A percentile compares a stretch with the other conserved stretches of the same genome.
Conservation (phyloP, 2,888 invertebrate genomes). For the Mesorhabditis spiculigera region DNA sequence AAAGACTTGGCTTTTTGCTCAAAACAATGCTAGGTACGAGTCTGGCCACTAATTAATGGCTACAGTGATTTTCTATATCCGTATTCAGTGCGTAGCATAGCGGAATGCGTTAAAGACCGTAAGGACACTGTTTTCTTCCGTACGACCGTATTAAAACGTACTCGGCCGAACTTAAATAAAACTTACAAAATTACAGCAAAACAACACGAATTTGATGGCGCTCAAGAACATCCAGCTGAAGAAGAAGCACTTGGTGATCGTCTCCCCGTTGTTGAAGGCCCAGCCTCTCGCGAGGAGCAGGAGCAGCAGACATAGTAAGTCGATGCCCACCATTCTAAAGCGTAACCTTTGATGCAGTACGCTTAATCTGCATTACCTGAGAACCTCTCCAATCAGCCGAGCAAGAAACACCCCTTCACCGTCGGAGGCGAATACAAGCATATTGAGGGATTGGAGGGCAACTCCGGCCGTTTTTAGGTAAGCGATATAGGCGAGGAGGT, state of each 20-base stretch:
- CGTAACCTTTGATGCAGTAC: too few relatives aligned
- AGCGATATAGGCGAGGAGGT: slow-evolving; percentile 30
- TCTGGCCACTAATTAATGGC: too few relatives aligned
- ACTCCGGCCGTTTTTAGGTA: slow-evolving; percentile 65
- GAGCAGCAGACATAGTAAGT: slow-evolving; percentile 85
- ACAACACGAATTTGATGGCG: slow-evolving; percentile 82
- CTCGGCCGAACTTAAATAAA: background rate
- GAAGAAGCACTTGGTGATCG: slow-evolving; percentile 68
- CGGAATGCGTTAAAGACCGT: too few relatives aligned
- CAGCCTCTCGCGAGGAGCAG: slow-evolving; percentile 90
- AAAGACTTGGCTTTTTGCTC: too few relatives aligned
- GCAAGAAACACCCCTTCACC: slow-evolving; percentile 81
- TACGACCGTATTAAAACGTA: background rate
- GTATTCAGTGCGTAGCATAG: too few relatives aligned
- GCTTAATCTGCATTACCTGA: slow-evolving; percentile 14
- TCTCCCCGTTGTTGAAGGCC: slow-evolving; percentile 69
- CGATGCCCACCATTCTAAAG: slow-evolving; percentile 58
- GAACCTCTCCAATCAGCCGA: slow-evolving; percentile 82
- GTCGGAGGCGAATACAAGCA: slow-evolving; percentile 82
- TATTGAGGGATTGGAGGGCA: slow-evolving; percentile 81
- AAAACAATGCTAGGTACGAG: too few relatives aligned
- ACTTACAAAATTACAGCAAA: slow-evolving; percentile 92
- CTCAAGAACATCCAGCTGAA: slow-evolving; percentile 86
- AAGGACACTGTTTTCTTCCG: too few relatives aligned
- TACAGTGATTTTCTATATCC: too few relatives aligned